A percentile compares a stretch with the other conserved stretches of the same genome.
Evolutionary conservation across 2,888 invertebrate genomes (phyloP).

Genomic region (Nasonovia ribisnigri): DNA sequence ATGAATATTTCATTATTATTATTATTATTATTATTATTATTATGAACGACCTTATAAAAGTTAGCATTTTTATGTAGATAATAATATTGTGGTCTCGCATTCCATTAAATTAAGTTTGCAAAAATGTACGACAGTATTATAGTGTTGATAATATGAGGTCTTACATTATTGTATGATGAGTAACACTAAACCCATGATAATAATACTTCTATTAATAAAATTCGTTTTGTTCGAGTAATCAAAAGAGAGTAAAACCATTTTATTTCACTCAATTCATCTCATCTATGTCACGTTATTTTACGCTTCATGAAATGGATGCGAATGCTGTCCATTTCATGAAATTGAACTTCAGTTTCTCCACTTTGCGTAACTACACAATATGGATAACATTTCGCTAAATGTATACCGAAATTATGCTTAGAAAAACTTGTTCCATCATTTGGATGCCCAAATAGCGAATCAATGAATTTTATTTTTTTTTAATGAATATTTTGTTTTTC

Average conservation of each 20-base stretch:
- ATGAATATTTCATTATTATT: background rate
- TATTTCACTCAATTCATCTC: background rate
- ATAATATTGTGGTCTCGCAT: background rate
- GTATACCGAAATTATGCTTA: background rate
- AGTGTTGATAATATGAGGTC: background rate
- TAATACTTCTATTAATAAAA: background rate
- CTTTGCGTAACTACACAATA: background rate
- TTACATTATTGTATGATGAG: background rate
- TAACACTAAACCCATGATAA: background rate
- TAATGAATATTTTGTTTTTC: background rate
- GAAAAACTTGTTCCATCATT: background rate
- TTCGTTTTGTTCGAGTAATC: background rate
- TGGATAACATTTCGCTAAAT: background rate
- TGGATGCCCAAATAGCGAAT: background rate
- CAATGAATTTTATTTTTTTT: background rate
- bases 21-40: background rate
- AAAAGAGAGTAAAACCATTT: background rate
- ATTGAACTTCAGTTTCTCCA: background rate
- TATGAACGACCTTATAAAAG: background rate
- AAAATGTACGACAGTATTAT: background rate
- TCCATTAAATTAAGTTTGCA: background rate
- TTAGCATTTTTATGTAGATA: background rate
- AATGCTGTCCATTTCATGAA: background rate
- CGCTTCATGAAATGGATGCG: background rate
- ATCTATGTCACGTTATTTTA: background rate